Conservation (phyloP, 1,140 invertebrate species). For the Drosophila parvula region DNA sequence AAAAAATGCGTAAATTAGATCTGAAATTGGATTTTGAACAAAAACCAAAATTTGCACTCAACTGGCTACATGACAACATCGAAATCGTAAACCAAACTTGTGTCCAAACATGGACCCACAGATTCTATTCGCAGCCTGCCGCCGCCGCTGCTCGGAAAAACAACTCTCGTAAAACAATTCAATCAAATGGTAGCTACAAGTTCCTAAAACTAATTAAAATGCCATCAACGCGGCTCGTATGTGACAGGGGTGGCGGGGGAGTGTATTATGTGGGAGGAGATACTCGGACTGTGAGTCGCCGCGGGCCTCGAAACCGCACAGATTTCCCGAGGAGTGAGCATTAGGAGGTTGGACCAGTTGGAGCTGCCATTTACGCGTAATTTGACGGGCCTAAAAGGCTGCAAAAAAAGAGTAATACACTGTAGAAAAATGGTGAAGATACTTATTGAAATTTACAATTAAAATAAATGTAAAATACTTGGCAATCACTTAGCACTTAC, state of each 20-base stretch:
- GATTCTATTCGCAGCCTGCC: slow-evolving; percentile 7
- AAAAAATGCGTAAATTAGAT: background rate
- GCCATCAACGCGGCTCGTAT: slow-evolving; percentile 69
- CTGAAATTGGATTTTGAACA: background rate
- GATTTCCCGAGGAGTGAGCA: slow-evolving; percentile 15
- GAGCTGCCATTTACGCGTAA: slow-evolving; percentile 77
- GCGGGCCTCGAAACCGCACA: slow-evolving; percentile 47
- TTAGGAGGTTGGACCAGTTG: slow-evolving; percentile 46
- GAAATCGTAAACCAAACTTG: slow-evolving; percentile 3
- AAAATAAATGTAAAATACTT: background rate
- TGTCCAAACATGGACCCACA: slow-evolving; percentile 13
- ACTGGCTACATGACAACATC: slow-evolving; percentile 6
- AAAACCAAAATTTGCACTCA: slow-evolving; percentile 24
- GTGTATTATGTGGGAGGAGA: slow-evolving; percentile 4
- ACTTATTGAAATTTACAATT: too few relatives aligned
- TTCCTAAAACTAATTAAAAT: slow-evolving; percentile 82
- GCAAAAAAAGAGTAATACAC: slow-evolving; percentile 15
- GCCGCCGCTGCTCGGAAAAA: slow-evolving; percentile 3
- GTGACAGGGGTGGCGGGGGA: slow-evolving; percentile 12
- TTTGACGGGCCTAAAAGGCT: slow-evolving; percentile 70
- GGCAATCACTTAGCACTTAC: too few relatives aligned
- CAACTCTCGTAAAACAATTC: slow-evolving; percentile 63
- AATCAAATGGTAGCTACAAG: slow-evolving; percentile 78
- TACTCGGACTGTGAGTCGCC: slow-evolving; percentile 37
- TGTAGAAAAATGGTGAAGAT: accelerated